A percentile compares a stretch with the other conserved stretches of the same genome.
phyloP scores from a whole-genome alignment of 2,888 invertebrate genomes.

The Aphrophora alni region DNA sequence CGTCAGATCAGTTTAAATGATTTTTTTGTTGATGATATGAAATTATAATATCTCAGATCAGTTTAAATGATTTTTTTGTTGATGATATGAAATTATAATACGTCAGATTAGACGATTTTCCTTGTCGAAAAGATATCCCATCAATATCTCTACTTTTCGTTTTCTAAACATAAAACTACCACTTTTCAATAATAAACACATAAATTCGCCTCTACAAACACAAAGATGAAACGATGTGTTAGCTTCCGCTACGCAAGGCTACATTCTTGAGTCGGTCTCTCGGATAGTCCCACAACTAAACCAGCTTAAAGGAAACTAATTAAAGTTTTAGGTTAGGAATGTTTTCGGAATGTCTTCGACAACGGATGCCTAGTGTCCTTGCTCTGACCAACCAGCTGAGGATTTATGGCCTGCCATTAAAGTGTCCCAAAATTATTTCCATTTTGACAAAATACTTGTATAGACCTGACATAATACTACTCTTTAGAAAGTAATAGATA shows the following conservation, averaged over 20 bases:
- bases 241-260: background rate
- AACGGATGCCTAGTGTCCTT: too few relatives aligned
- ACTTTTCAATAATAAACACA: too few relatives aligned
- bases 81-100: too few relatives aligned
- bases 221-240: background rate
- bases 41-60: too few relatives aligned
- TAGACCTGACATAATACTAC: background rate
- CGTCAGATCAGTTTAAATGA: too few relatives aligned
- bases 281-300: background rate
- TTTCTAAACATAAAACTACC: too few relatives aligned
- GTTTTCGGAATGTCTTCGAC: background rate
- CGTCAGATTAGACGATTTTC: too few relatives aligned
- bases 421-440: slow-evolving; percentile 38
- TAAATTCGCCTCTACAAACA: too few relatives aligned
- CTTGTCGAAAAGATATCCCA: too few relatives aligned
- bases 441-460: slow-evolving; percentile 39
- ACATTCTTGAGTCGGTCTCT: background rate
- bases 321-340: background rate
- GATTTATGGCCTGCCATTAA: slow-evolving; percentile 37
- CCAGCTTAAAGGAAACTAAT: background rate
- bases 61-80: too few relatives aligned
- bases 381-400: background rate
- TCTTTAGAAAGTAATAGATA: background rate
- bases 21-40: too few relatives aligned
- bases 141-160: too few relatives aligned